phyloP scores from a whole-genome alignment of 1,140 invertebrate species.

The Zaprionus vittiger region DNA sequence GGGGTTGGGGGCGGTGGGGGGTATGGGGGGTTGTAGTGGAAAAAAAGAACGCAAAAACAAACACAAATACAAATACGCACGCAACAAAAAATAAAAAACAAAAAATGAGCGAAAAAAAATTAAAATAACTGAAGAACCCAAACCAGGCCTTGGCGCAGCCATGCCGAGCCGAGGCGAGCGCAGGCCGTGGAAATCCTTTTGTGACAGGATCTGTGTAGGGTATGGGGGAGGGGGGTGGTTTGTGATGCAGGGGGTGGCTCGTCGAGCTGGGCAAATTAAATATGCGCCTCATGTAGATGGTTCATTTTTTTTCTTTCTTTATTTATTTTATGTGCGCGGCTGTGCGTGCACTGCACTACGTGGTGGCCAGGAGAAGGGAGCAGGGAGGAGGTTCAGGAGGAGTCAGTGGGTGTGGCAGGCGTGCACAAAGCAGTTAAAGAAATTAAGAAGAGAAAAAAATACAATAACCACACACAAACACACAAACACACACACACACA shows the following conservation, averaged over 20 bases:
- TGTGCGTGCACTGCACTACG: slow-evolving; percentile 67
- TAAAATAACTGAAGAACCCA: slow-evolving; percentile 43
- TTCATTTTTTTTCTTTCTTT: slow-evolving; percentile 52
- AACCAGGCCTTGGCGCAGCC: slow-evolving; percentile 8
- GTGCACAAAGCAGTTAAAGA: slow-evolving; percentile 49
- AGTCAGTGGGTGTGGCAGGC: slow-evolving; percentile 12
- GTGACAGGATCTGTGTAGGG: slow-evolving; percentile 47
- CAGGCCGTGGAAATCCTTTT: slow-evolving; percentile 73
- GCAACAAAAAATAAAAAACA: slow-evolving; percentile 26
- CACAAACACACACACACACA: background rate
- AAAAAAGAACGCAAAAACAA: slow-evolving; percentile 9
- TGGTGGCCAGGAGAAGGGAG: background rate
- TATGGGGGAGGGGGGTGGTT: background rate
- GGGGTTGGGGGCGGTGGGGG: too few relatives aligned
- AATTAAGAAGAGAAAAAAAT: slow-evolving; percentile 58
- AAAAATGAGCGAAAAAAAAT: slow-evolving; percentile 25
- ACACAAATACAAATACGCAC: slow-evolving; percentile 33
- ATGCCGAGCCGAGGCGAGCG: background rate
- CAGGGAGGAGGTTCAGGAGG: background rate
- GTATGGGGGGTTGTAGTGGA: background rate
- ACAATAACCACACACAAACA: background rate
- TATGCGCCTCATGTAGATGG: slow-evolving; percentile 76
- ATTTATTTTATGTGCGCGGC: slow-evolving; percentile 76
- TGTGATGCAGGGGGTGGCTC: background rate
- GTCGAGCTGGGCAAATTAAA: slow-evolving; percentile 59